phyloP scores from a whole-genome alignment of 2,113 vertebrate species.

The Forbesichthys agassizii region DNA sequence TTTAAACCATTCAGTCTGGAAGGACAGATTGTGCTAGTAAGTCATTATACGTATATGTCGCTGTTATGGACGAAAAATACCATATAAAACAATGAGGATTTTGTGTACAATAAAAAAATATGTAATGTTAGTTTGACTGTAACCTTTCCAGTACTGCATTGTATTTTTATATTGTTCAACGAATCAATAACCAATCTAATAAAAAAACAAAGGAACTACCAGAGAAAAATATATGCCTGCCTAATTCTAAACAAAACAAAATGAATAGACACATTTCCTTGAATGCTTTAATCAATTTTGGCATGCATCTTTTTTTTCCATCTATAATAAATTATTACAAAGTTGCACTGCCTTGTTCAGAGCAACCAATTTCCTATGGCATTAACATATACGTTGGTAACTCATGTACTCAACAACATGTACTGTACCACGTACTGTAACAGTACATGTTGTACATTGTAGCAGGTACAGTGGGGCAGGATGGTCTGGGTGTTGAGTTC shows the following conservation, averaged over 20 bases:
- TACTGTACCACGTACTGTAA: too few species aligned
- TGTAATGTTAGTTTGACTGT: neutral
- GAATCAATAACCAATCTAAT: neutral
- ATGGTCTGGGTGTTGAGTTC: too few species aligned
- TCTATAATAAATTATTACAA: constrained; percentile 4
- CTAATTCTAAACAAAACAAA: neutral
- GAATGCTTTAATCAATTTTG: constrained; percentile 28
- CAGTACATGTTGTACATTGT: too few species aligned
- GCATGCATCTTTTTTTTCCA: constrained; percentile 39
- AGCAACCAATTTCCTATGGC: constrained; percentile 6
- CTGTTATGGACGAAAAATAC: too few species aligned
- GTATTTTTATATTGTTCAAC: neutral
- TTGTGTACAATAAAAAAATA: neutral
- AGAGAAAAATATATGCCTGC: neutral
- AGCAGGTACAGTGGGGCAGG: too few species aligned
- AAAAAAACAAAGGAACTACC: neutral
- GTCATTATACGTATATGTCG: too few species aligned
- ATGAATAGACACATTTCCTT: constrained; percentile 21
- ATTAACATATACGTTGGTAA: constrained; percentile 23
- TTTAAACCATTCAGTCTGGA: too few species aligned
- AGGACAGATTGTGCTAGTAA: too few species aligned
- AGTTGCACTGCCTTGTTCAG: constrained; percentile 1
- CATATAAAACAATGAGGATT: too few species aligned
- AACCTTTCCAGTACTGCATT: neutral
- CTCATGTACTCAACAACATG: constrained; percentile 4